These are phyloP conservation scores for Nebria brevicollis DNA, from an alignment of 2,888 invertebrate genomes.

Conservation along the genomic window DNA sequence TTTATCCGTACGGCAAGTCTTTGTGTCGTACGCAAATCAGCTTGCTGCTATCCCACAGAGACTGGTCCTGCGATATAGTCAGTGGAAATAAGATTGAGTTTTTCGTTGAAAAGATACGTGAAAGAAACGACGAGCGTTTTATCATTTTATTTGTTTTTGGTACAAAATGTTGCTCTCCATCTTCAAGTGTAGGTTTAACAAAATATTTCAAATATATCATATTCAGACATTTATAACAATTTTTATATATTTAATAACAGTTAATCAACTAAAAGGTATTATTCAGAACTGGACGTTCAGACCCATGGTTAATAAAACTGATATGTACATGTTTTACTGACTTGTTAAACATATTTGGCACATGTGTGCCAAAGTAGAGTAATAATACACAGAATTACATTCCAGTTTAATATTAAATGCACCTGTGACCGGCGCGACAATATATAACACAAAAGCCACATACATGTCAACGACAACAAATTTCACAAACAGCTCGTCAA, in stretches of 20 bases:
- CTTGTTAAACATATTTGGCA: not conserved
- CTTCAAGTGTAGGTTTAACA: not conserved
- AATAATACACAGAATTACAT: not conserved
- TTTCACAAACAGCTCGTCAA: not conserved
- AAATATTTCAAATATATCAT: not conserved
- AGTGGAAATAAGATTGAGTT: not conserved
- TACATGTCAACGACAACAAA: not conserved
- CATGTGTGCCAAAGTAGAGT: not conserved
- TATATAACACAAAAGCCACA: not conserved
- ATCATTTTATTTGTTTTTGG: not conserved
- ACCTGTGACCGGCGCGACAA: not conserved
- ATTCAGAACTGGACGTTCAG: too few relatives aligned
- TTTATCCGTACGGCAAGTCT: constrained; percentile 30
- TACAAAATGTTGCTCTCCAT: not conserved
- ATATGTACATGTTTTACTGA: not conserved
- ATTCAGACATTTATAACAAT: too few relatives aligned
- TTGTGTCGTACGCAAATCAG: constrained; percentile 32
- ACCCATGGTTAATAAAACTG: not conserved
- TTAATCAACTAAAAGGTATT: too few relatives aligned
- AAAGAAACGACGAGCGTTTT: not conserved
- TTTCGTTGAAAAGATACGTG: not conserved
- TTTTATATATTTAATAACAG: too few relatives aligned
- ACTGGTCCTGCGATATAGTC: not conserved
- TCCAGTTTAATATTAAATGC: not conserved
- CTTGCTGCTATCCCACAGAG: not conserved